Conservation (phyloP, 2,113 vertebrate genomes). For the Xenopus borealis region DNA sequence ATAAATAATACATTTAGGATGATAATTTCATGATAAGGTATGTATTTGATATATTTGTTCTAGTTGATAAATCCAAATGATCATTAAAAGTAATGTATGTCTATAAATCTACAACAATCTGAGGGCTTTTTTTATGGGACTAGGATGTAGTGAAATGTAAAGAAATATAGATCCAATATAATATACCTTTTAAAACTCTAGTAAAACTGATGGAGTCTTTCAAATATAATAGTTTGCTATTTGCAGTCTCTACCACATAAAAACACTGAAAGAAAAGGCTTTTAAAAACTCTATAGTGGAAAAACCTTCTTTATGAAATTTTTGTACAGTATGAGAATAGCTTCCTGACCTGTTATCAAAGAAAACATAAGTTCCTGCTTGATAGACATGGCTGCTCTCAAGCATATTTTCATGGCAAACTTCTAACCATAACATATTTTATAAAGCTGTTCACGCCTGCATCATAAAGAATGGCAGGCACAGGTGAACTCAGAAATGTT, state of each 20-base stretch:
- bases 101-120: too few relatives aligned
- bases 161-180: too few relatives aligned
- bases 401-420: neutral
- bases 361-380: neutral
- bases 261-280: too few relatives aligned
- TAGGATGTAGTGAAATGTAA: too few relatives aligned
- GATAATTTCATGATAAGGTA: too few relatives aligned
- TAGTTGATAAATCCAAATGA: too few relatives aligned
- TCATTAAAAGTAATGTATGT: too few relatives aligned
- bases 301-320: neutral
- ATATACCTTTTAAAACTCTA: too few relatives aligned
- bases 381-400: neutral
- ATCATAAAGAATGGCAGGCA: constrained; percentile 1
- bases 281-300: neutral
- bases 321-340: neutral
- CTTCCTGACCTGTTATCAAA: constrained; percentile 13
- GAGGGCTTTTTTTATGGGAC: too few relatives aligned
- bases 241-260: too few relatives aligned
- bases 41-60: too few relatives aligned
- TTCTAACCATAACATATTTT: constrained; percentile 8
- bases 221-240: neutral
- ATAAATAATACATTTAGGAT: too few relatives aligned
- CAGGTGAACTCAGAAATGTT: constrained; percentile 7
- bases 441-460: constrained; percentile 5
- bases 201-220: neutral